Conservation (phyloP, 2,797 vertebrate genomes). For the Cynopterus sphinx region DNA sequence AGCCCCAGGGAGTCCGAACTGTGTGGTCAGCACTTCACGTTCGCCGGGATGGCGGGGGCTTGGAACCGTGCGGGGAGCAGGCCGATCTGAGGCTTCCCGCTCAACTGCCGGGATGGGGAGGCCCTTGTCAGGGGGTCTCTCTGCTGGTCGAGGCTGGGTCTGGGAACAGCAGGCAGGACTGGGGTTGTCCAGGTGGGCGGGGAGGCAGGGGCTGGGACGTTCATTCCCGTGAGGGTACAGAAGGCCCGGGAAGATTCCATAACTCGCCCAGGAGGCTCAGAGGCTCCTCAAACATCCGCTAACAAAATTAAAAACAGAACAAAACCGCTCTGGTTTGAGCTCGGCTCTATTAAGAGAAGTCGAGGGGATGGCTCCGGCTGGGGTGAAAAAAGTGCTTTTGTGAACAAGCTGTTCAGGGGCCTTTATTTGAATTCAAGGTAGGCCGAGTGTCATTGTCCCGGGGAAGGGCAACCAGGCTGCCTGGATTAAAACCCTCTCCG, state of each 20-base stretch:
- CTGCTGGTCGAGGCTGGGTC: background rate
- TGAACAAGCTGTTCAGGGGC: background rate
- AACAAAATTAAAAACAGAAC: no score
- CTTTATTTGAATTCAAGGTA: background rate
- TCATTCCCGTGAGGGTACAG: background rate
- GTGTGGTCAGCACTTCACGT: background rate
- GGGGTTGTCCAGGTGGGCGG: background rate
- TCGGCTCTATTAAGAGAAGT: background rate
- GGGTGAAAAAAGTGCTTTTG: background rate
- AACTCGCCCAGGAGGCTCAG: background rate
- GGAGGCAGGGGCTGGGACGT: background rate
- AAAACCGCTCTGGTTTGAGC: background rate
- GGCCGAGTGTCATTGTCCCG: background rate
- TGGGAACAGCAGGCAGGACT: background rate
- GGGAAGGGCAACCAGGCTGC: background rate
- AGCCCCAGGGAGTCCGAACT: background rate
- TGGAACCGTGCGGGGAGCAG: background rate
- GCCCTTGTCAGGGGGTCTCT: background rate
- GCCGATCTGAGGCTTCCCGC: background rate
- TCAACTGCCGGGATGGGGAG: fast-evolving
- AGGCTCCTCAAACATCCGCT: background rate
- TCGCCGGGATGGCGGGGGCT: background rate
- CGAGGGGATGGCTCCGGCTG: background rate
- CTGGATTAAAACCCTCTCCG: background rate
- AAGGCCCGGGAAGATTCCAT: fast-evolving